Conservation (phyloP, 2,888 invertebrate genomes). For the Caenorhabditis sp. region DNA sequence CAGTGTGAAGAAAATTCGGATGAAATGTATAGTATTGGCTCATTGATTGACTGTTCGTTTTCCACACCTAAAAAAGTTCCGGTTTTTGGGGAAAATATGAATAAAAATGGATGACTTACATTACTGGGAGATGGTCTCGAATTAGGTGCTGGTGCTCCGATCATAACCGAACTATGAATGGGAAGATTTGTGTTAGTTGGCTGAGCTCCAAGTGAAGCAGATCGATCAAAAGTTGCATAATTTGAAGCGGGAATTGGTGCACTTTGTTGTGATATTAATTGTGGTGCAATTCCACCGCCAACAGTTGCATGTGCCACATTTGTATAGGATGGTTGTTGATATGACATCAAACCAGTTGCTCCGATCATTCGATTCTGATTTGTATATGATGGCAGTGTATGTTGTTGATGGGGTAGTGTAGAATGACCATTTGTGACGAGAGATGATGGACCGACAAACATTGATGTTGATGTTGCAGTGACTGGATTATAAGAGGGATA, state of each 20-base stretch:
- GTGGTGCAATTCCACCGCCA: not conserved
- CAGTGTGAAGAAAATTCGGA: slow-evolving; percentile 62
- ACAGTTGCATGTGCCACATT: slow-evolving; percentile 5
- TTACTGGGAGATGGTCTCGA: slow-evolving; percentile 16
- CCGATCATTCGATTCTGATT: slow-evolving; percentile 37
- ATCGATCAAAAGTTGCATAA: slow-evolving; percentile 41
- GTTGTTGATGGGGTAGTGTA: not conserved
- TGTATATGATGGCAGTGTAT: slow-evolving; percentile 24
- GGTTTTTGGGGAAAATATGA: no score
- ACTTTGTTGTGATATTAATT: slow-evolving; percentile 5
- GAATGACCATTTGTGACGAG: slow-evolving; percentile 30
- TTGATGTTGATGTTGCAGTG: slow-evolving; percentile 15
- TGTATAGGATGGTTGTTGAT: slow-evolving; percentile 39
- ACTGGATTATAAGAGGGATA: slow-evolving; percentile 44
- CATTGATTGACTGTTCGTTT: slow-evolving; percentile 38
- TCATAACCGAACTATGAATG: slow-evolving; percentile 15
- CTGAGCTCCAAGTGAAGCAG: slow-evolving; percentile 36
- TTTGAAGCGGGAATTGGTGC: slow-evolving; percentile 1
- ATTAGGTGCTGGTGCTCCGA: slow-evolving; percentile 16
- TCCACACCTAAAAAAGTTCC: slow-evolving; percentile 40
- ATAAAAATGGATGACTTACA: not conserved
- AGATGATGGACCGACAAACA: slow-evolving; percentile 12
- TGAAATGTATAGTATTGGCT: slow-evolving; percentile 71
- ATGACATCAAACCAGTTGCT: slow-evolving; percentile 36
- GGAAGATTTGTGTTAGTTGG: slow-evolving; percentile 2